These are phyloP conservation scores for Alca torda DNA, from an alignment of 2,797 vertebrate species.

Conservation along the genomic window DNA sequence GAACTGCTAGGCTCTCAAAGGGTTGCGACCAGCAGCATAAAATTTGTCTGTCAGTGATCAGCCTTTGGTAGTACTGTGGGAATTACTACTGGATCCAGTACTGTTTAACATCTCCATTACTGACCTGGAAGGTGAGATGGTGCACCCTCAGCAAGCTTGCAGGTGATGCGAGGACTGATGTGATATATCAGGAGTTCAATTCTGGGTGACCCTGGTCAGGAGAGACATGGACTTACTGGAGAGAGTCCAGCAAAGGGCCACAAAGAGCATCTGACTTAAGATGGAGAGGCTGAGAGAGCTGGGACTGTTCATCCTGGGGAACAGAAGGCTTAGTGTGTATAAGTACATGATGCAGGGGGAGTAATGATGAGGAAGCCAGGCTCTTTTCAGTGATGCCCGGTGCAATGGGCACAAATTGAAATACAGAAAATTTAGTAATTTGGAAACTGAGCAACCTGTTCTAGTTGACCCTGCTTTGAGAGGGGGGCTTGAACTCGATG, in stretches of 20 bases:
- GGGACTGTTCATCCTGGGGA: background rate
- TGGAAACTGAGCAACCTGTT: background rate
- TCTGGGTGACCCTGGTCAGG: background rate
- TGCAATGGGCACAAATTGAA: background rate
- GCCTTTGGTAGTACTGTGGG: background rate
- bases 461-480: background rate
- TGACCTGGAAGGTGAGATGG: background rate
- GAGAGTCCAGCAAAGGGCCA: background rate
- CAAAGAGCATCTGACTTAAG: background rate
- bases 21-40: background rate
- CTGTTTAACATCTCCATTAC: background rate
- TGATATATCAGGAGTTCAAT: background rate
- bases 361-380: background rate
- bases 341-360: rapidly evolving
- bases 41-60: background rate
- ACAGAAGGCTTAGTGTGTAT: background rate
- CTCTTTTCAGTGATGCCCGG: background rate
- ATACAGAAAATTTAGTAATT: background rate
- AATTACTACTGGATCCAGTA: background rate
- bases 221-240: background rate
- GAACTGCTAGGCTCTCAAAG: background rate
- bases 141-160: background rate
- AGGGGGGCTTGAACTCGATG: background rate
- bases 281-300: background rate
- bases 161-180: background rate